Conservation (phyloP, 2,888 invertebrate species). For the Cheilosia pagana region DNA sequence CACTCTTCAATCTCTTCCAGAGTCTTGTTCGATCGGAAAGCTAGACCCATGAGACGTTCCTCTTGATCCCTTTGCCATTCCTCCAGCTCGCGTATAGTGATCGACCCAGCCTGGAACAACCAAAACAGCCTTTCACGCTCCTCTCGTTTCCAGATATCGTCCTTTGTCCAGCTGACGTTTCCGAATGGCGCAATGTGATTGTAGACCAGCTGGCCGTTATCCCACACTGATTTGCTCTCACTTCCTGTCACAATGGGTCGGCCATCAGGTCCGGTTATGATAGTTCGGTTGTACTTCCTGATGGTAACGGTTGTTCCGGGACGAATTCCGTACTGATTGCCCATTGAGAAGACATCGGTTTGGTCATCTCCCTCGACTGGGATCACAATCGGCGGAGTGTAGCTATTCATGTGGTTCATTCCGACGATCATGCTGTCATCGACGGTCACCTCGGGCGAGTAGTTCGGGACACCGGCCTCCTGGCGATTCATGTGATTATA, state of each 20-base stretch:
- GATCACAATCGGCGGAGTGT: conserved; percentile 76
- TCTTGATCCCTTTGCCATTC: conserved; percentile 82
- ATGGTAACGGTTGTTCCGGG: conserved; percentile 79
- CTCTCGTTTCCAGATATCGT: conserved; percentile 81
- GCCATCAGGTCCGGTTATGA: conserved; percentile 79
- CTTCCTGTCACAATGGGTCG: conserved; percentile 79
- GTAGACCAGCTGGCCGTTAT: conserved; percentile 80
- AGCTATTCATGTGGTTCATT: conserved; percentile 51
- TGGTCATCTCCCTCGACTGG: conserved; percentile 73
- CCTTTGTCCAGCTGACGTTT: conserved; percentile 77
- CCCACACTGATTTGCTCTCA: conserved; percentile 80
- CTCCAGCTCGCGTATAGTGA: conserved; percentile 78
- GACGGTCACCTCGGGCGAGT: conserved; percentile 80
- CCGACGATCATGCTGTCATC: conserved; percentile 67
- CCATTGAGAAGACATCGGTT: conserved; percentile 66
- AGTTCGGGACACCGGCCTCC: conserved; percentile 80
- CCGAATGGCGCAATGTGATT: conserved; percentile 80
- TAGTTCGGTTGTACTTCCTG: conserved; percentile 79
- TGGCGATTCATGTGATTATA: conserved; percentile 79
- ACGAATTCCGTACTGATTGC: conserved; percentile 64
- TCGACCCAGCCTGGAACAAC: conserved; percentile 77
- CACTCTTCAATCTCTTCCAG: conserved; percentile 80
- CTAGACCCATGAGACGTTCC: conserved; percentile 80
- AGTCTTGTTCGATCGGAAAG: conserved; percentile 78
- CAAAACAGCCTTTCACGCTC: conserved; percentile 82